phyloP scores from a whole-genome alignment of 2,888 invertebrate species.

The Lasioglossum morio region DNA sequence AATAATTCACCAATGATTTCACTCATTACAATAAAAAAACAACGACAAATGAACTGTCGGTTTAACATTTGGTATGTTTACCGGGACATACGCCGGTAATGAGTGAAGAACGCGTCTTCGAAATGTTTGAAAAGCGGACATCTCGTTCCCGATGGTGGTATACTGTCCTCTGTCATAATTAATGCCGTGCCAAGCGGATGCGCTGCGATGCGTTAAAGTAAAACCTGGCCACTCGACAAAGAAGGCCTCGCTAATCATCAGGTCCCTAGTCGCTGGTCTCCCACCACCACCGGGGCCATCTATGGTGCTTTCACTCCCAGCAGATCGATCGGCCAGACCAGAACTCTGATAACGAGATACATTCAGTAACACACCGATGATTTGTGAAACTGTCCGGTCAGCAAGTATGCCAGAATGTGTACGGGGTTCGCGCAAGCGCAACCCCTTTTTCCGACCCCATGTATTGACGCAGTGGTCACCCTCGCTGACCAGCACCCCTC shows the following conservation, averaged over 20 bases:
- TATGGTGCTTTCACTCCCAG: constrained; percentile 57
- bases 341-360: constrained; percentile 67
- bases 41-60: background rate
- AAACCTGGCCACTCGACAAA: constrained; percentile 3
- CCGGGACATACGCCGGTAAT: background rate
- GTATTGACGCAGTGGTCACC: constrained; percentile 84
- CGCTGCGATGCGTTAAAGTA: background rate
- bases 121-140: background rate
- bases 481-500: constrained; percentile 80
- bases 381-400: constrained; percentile 77
- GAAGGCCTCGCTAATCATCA: constrained; percentile 38
- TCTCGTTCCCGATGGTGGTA: background rate
- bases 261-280: background rate
- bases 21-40: background rate
- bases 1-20: background rate
- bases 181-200: background rate
- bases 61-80: background rate
- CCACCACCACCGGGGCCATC: constrained; percentile 37
- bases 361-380: constrained; percentile 75
- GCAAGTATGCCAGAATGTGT: constrained; percentile 74
- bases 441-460: constrained; percentile 80
- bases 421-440: constrained; percentile 79
- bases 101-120: background rate
- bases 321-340: constrained; percentile 61
- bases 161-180: background rate